Evolutionary conservation across 2,113 vertebrate genomes (phyloP).

Genomic region (Otis tarda): DNA sequence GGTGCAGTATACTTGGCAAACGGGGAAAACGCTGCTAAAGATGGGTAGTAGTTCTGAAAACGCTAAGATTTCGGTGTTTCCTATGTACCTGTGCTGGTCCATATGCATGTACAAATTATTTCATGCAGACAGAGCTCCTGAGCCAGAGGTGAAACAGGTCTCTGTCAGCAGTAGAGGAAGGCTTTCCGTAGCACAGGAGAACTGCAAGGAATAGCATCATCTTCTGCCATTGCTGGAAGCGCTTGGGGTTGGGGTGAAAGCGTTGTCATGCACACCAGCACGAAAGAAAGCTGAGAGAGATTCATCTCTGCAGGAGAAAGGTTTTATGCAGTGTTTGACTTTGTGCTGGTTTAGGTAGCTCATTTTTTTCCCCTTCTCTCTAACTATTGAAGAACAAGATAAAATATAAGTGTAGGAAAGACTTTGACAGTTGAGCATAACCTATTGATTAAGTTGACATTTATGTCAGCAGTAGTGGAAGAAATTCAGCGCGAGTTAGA

Average conservation of each 20-base stretch:
- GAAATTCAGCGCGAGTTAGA: not conserved
- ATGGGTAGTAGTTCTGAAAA: not conserved
- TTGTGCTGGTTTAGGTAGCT: not conserved
- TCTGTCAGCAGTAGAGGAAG: not conserved
- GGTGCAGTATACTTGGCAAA: not conserved
- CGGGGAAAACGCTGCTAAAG: not conserved
- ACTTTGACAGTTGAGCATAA: not conserved
- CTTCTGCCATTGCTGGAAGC: not conserved
- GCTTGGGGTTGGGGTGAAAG: not conserved
- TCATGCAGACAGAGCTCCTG: not conserved
- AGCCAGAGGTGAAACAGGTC: not conserved
- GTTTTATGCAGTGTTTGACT: not conserved
- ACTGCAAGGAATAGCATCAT: rapidly evolving
- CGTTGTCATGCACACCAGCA: not conserved
- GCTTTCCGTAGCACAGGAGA: not conserved
- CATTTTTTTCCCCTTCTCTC: not conserved
- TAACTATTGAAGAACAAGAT: not conserved
- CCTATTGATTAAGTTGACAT: not conserved
- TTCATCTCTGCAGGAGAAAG: not conserved
- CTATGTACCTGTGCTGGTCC: not conserved
- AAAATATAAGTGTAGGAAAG: not conserved
- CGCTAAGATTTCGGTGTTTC: not conserved
- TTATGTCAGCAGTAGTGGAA: not conserved
- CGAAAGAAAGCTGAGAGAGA: not conserved
- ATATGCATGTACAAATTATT: not conserved